These are phyloP conservation scores for Dolichallabes microphthalmus DNA, from an alignment of 2,113 vertebrate species.

Conservation along the genomic window DNA sequence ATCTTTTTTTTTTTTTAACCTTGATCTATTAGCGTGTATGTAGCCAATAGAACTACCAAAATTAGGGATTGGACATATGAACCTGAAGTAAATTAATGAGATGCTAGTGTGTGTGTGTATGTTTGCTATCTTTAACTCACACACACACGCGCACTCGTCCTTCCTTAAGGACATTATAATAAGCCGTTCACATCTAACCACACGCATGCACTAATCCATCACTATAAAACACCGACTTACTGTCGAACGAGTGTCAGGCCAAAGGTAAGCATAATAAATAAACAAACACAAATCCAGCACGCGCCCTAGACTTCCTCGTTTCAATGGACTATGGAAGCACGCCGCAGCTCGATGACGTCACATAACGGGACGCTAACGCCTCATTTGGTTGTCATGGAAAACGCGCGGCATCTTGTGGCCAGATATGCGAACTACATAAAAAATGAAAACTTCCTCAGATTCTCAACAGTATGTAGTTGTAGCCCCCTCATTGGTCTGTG, in stretches of 20 bases:
- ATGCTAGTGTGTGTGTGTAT: too few species aligned
- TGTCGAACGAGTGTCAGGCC: conserved; percentile 71
- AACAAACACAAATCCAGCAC: not conserved
- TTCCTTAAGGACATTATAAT: not conserved
- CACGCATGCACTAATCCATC: not conserved
- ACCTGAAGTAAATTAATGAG: too few species aligned
- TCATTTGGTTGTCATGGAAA: not conserved
- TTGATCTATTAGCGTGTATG: too few species aligned
- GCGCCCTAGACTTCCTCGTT: conserved; percentile 56
- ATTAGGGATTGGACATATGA: too few species aligned
- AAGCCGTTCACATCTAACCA: not conserved
- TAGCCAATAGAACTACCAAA: too few species aligned
- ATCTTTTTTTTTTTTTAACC: too few species aligned
- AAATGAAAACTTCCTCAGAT: too few species aligned
- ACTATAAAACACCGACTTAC: conserved; percentile 61
- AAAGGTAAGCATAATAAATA: conserved; percentile 67
- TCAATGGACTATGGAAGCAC: not conserved
- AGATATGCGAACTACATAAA: not conserved
- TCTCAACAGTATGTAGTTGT: too few species aligned
- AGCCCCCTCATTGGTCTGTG: not conserved
- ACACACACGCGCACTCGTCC: not conserved
- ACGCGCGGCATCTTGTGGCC: conserved; percentile 22
- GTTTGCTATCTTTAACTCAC: too few species aligned
- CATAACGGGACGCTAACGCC: not conserved
- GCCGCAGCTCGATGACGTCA: conserved; percentile 35